A percentile compares a stretch with the other conserved stretches of the same genome.
phyloP scores from a whole-genome alignment of 2,888 invertebrate species.

The Erebia ligea region DNA sequence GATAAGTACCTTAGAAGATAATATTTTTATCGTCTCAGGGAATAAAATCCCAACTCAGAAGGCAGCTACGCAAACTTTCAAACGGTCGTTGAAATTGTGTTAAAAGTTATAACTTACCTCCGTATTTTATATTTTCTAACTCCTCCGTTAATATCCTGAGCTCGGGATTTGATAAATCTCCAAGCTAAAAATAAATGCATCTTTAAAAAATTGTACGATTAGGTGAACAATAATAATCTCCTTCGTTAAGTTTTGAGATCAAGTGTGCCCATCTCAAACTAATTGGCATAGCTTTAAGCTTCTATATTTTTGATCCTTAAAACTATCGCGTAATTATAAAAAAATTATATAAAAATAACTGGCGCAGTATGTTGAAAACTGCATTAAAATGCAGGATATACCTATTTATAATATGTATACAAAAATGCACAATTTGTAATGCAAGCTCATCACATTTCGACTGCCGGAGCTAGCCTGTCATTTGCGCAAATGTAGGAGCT shows the following conservation, averaged over 20 bases:
- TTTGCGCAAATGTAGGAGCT: too few relatives aligned
- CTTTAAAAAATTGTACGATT: slow-evolving; percentile 10
- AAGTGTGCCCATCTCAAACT: not conserved
- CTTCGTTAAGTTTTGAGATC: not conserved
- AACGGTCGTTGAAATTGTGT: slow-evolving; percentile 26
- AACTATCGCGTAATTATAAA: too few relatives aligned
- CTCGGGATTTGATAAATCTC: slow-evolving; percentile 95
- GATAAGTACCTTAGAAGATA: slow-evolving; percentile 15
- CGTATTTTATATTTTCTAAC: slow-evolving; percentile 95
- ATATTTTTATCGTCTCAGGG: slow-evolving; percentile 18
- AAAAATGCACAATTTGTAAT: too few relatives aligned
- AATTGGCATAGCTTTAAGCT: not conserved
- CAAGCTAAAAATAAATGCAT: slow-evolving; percentile 87
- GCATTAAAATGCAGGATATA: too few relatives aligned
- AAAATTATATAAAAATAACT: too few relatives aligned
- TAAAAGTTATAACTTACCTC: slow-evolving; percentile 84
- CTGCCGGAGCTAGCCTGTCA: too few relatives aligned
- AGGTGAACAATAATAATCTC: not conserved
- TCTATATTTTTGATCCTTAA: not conserved
- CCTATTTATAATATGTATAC: too few relatives aligned
- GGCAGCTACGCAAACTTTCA: slow-evolving; percentile 28
- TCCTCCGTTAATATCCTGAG: slow-evolving; percentile 95
- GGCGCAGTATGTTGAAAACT: too few relatives aligned
- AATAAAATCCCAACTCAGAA: slow-evolving; percentile 22
- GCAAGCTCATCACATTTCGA: too few relatives aligned